Conservation (phyloP, 1,140 invertebrate species). For the Trichonephila clavata region DNA sequence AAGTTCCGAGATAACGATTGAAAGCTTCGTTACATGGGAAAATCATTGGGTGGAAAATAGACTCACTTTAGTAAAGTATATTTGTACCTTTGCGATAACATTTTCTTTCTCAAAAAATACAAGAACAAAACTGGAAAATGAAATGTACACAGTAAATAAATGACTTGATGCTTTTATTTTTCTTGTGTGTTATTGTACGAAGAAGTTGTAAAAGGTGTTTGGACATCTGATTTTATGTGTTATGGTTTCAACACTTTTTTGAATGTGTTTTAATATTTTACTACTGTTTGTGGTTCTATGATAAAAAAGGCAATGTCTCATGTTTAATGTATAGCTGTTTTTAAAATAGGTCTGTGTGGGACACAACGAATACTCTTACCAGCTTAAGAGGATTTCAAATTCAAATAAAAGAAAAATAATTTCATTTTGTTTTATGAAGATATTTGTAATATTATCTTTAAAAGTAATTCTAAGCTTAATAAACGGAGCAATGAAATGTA, state of each 20-base stretch:
- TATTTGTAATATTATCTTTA: too few relatives aligned
- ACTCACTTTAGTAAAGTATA: conserved; percentile 51
- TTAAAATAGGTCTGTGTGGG: neutral
- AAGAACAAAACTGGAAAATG: neutral
- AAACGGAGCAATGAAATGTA: too few relatives aligned
- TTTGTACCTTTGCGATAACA: conserved; percentile 7
- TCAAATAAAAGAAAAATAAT: neutral
- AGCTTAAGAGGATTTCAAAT: neutral
- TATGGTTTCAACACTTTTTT: neutral
- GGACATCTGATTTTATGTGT: conserved; percentile 27
- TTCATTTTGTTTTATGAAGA: too few relatives aligned
- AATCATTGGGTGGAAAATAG: conserved; percentile 51
- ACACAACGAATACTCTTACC: neutral
- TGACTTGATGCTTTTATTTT: conserved; percentile 11
- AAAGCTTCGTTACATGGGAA: conserved; percentile 37
- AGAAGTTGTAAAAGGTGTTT: neutral
- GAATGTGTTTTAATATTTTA: neutral
- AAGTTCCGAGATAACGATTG: conserved; percentile 35
- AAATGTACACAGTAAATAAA: conserved; percentile 3
- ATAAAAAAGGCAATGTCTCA: neutral
- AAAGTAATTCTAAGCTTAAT: too few relatives aligned
- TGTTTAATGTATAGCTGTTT: neutral
- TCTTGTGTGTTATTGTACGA: neutral
- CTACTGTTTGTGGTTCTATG: neutral
- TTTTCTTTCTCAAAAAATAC: conserved; percentile 21